Evolutionary conservation across 2,797 vertebrate genomes (phyloP).

Genomic region (Onychomys leucogaster): DNA sequence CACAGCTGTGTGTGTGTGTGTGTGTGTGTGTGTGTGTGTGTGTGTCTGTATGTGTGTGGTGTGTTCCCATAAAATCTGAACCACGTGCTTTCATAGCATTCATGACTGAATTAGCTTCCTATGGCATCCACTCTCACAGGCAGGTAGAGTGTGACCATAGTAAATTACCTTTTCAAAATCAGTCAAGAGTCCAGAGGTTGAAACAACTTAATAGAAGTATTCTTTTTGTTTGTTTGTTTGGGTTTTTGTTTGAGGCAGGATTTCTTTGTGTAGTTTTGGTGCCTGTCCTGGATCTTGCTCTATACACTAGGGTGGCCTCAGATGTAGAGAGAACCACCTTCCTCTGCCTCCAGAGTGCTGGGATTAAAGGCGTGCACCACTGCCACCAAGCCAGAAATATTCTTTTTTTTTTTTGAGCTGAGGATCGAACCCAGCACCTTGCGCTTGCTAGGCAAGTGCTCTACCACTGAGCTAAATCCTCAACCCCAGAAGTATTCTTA

Average conservation of each 20-base stretch:
- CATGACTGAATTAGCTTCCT: not conserved
- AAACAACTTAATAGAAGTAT: not conserved
- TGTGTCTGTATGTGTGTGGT: not conserved
- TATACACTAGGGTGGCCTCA: too few species aligned
- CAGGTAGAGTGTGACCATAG: not conserved
- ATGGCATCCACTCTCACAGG: not conserved
- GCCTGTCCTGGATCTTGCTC: too few species aligned
- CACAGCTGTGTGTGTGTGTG: not conserved
- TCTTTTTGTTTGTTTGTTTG: not conserved
- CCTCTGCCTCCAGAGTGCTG: too few species aligned
- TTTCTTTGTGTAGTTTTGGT: too few species aligned
- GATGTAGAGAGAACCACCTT: too few species aligned
- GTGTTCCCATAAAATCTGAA: not conserved
- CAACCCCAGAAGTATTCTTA: not conserved
- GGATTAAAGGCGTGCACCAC: too few species aligned
- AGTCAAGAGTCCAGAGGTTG: not conserved
- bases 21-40: not conserved
- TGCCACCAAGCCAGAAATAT: too few species aligned
- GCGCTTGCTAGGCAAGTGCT: too few species aligned
- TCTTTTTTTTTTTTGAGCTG: too few species aligned
- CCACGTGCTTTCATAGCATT: slow-evolving; percentile 4
- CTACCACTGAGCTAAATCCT: too few species aligned
- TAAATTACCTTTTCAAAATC: not conserved
- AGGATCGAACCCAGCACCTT: too few species aligned
- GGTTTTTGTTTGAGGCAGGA: too few species aligned